These are phyloP conservation scores for Megamerina dolium DNA, from an alignment of 2,888 invertebrate species.

Conservation along the genomic window DNA sequence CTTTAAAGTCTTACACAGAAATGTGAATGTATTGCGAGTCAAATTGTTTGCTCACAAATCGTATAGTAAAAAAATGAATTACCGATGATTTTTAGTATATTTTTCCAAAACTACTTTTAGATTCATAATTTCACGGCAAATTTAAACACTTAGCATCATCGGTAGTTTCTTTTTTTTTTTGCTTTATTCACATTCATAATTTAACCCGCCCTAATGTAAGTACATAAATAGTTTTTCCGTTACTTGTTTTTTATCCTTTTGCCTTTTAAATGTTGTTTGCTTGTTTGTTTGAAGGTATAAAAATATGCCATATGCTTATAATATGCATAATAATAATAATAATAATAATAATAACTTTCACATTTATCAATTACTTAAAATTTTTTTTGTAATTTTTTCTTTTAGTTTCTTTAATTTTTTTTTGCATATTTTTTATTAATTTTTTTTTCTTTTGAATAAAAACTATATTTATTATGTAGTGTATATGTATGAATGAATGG, in stretches of 20 bases:
- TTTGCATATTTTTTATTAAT: slow-evolving; percentile 14
- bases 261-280: slow-evolving; percentile 9
- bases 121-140: too few relatives aligned
- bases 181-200: background rate
- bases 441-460: slow-evolving; percentile 17
- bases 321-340: slow-evolving; percentile 11
- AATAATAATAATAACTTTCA: slow-evolving; percentile 21
- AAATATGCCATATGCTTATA: slow-evolving; percentile 23
- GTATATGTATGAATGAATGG: too few relatives aligned
- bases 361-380: slow-evolving; percentile 9
- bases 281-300: slow-evolving; percentile 25
- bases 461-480: too few relatives aligned
- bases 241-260: slow-evolving; percentile 4
- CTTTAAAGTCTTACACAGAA: slow-evolving; percentile 20
- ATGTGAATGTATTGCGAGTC: slow-evolving; percentile 13
- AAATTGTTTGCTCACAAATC: slow-evolving; percentile 17
- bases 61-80: too few relatives aligned
- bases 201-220: slow-evolving; percentile 12
- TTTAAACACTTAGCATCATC: too few relatives aligned
- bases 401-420: slow-evolving; percentile 3
- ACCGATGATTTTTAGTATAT: too few relatives aligned
- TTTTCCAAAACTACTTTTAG: too few relatives aligned
- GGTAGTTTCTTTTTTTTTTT: background rate
- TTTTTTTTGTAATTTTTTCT: slow-evolving; percentile 11
- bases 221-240: slow-evolving; percentile 2